phyloP scores from a whole-genome alignment of 2,888 invertebrate species.

The Aphodius granarius region DNA sequence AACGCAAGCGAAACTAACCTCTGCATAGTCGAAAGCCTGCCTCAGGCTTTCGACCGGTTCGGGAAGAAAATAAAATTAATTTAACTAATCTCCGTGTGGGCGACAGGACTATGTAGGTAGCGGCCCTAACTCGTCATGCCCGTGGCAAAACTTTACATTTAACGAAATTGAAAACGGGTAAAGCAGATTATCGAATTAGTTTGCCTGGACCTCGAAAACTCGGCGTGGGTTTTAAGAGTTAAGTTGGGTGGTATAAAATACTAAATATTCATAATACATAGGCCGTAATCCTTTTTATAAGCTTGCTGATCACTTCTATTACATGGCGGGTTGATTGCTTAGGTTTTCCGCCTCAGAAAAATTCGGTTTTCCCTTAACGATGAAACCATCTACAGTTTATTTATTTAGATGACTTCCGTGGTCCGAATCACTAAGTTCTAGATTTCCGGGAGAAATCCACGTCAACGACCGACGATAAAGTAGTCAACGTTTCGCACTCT shows the following conservation, averaged over 20 bases:
- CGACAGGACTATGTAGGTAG: conserved; percentile 18
- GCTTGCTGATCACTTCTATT: background rate
- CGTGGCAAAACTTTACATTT: conserved; percentile 31
- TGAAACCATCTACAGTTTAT: too few relatives aligned
- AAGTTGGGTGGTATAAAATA: background rate
- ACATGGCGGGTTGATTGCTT: background rate
- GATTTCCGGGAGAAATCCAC: too few relatives aligned
- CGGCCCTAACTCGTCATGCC: background rate
- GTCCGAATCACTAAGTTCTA: too few relatives aligned
- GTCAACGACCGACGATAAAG: too few relatives aligned
- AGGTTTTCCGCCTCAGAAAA: background rate
- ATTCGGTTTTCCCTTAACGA: too few relatives aligned
- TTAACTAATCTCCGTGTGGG: conserved; percentile 41
- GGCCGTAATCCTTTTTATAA: background rate
- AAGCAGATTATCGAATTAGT: conserved; percentile 35
- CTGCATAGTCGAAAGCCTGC: background rate
- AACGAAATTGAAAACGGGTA: conserved; percentile 37
- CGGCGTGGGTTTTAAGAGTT: background rate
- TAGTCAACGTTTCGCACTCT: too few relatives aligned
- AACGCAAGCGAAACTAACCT: too few relatives aligned
- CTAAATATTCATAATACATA: background rate
- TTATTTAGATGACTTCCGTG: too few relatives aligned
- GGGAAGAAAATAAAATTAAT: conserved; percentile 44
- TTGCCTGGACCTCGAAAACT: background rate
- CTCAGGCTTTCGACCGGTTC: conserved; percentile 19